Evolutionary conservation across 2,113 vertebrate species (phyloP), one percentile per base, ranked within the genome.

Genomic region (Ceratotherium simum): DNA sequence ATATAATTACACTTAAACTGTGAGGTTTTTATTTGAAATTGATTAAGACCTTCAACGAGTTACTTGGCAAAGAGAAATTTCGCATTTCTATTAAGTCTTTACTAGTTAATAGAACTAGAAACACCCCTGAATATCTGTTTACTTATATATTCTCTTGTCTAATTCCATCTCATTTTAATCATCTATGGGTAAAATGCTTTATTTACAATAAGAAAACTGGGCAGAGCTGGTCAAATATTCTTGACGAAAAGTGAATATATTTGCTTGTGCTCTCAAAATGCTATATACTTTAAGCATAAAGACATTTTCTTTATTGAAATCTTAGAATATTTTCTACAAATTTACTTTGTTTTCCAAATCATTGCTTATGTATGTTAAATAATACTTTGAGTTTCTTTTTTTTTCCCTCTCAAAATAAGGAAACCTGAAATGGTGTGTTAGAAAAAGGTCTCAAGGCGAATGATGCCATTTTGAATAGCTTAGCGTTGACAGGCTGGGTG

Each of bases 1-100:
- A 98, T 98, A 97, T 98, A 98, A 98, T 99, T 98, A 98, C 96
- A 96, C 70, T 98, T 98, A 98, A 98, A 98, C 95, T 98, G 98
- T 97, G 87, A 96, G 94, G 91, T 94, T 87, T 98, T 91, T 97
- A 98, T 98, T 83, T 96, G 54, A 98, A 98, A 98, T 98, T 98
- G 98, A 97, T 97, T 96, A 98, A 98, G 97, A 98, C 83, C 87
- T 72, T 97, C 85, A 96, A 36, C 88, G 86, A 96, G 96, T 97
- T 98, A 93, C 46, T 92, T 98, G 97, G 89, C 94, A 97, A 95
- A 95, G 87, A 97, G 85, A 95, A 97, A 69, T 79, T 97, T 33
- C 12, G 75, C 93, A 75, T 96, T 98, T 97, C 82, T 96, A 5
- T 97, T 96, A 97, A 93, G 65, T 39, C 95, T 78, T 65, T 97